Evolutionary conservation across 2,113 vertebrate genomes (phyloP).

Genomic region (Poeciliopsis retropinna): DNA sequence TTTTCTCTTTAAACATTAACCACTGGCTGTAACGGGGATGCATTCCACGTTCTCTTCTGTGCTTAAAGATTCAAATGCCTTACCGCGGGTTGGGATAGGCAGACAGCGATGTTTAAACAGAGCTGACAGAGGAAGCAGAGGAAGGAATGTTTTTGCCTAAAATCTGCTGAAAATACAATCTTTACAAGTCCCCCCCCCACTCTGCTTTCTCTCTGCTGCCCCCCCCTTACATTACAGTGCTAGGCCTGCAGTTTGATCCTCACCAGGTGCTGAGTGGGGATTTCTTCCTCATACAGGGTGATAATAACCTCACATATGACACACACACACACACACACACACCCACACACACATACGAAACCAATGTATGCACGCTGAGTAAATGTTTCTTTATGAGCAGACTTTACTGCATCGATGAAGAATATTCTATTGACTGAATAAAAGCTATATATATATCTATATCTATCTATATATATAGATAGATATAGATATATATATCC

Average conservation of each 20-base stretch:
- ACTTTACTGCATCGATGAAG: background rate
- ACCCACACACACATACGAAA: background rate
- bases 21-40: slow-evolving; percentile 81
- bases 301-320: slow-evolving; percentile 58
- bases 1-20: slow-evolving; percentile 97
- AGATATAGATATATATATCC: no score
- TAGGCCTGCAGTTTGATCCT: slow-evolving; percentile 69
- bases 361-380: background rate
- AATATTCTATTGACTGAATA: no score
- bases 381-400: background rate
- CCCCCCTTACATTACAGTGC: slow-evolving; percentile 64
- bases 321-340: background rate
- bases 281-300: slow-evolving; percentile 63
- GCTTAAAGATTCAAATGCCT: slow-evolving; percentile 79
- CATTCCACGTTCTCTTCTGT: slow-evolving; percentile 68
- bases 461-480: no score
- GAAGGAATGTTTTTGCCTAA: slow-evolving; percentile 71
- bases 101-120: slow-evolving; percentile 66
- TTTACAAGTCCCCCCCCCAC: slow-evolving; percentile 37
- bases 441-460: no score
- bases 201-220: background rate
- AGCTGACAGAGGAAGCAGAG: slow-evolving; percentile 67
- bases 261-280: slow-evolving; percentile 71
- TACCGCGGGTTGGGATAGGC: slow-evolving; percentile 65
- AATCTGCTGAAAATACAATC: slow-evolving; percentile 81